phyloP scores from a whole-genome alignment of 1,140 invertebrate species.

The Pogonus chalceus region DNA sequence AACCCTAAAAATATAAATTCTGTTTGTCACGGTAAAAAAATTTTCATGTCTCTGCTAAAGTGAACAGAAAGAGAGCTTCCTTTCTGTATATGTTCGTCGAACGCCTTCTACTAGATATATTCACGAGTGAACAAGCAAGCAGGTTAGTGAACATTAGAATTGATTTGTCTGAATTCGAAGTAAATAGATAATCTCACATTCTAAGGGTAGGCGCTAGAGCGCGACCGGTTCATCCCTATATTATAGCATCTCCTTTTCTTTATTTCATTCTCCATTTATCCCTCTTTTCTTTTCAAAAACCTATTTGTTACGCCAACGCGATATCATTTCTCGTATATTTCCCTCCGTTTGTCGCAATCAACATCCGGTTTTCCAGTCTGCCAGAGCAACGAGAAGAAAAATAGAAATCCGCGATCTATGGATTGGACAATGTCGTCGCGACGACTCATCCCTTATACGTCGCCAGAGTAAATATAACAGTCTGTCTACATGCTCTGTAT shows the following conservation, averaged over 20 bases:
- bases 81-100: background rate
- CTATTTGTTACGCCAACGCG: slow-evolving; percentile 21
- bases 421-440: background rate
- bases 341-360: slow-evolving; percentile 31
- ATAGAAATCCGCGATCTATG: background rate
- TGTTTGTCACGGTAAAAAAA: background rate
- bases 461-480: no score
- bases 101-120: background rate
- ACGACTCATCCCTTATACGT: no score
- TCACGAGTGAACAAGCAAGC: background rate
- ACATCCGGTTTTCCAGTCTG: slow-evolving; percentile 33
- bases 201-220: background rate
- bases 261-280: slow-evolving; percentile 17
- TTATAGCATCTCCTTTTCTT: background rate
- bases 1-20: background rate
- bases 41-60: background rate
- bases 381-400: slow-evolving; percentile 16
- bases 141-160: background rate
- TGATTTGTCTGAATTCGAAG: background rate
- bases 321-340: slow-evolving; percentile 28
- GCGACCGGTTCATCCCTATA: background rate
- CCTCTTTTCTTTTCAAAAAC: slow-evolving; percentile 17
- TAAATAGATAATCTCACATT: background rate
- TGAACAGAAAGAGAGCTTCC: background rate
- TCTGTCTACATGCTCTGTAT: no score